These are phyloP conservation scores for Aphaenogaster rudis DNA, from an alignment of 1,140 invertebrate genomes.

Conservation along the genomic window DNA sequence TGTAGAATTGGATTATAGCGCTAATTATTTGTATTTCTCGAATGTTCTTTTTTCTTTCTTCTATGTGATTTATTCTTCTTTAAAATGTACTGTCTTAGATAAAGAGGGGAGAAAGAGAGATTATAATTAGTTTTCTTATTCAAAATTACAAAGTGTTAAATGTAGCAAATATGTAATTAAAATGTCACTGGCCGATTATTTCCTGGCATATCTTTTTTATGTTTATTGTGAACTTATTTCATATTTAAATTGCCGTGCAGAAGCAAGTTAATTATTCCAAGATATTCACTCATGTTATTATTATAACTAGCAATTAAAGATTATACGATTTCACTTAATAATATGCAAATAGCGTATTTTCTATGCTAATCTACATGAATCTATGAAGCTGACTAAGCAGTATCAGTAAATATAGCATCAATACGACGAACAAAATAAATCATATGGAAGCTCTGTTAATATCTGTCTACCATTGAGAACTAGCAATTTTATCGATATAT, in stretches of 20 bases:
- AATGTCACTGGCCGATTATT: not conserved
- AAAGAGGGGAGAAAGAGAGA: not conserved
- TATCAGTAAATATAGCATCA: not conserved
- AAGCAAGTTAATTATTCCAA: constrained; percentile 16
- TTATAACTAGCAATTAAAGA: constrained; percentile 38
- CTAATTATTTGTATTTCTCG: not conserved
- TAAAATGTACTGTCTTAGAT: not conserved
- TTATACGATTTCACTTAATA: constrained; percentile 1
- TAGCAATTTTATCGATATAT: not conserved
- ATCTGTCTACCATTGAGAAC: not conserved
- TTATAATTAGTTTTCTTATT: not conserved
- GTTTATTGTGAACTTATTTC: not conserved
- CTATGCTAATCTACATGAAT: constrained; percentile 37
- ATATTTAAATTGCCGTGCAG: not conserved
- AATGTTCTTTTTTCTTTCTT: not conserved
- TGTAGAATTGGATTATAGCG: not conserved
- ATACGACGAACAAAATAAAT: not conserved
- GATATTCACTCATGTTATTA: constrained; percentile 14
- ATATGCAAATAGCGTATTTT: constrained; percentile 14
- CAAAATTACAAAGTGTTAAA: not conserved
- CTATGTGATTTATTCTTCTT: not conserved
- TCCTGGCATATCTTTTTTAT: not conserved
- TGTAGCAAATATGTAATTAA: constrained; percentile 12
- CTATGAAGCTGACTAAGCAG: not conserved
- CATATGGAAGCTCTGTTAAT: not conserved